Conservation (phyloP, 2,797 vertebrate genomes). For the Myripristis jacobus region DNA sequence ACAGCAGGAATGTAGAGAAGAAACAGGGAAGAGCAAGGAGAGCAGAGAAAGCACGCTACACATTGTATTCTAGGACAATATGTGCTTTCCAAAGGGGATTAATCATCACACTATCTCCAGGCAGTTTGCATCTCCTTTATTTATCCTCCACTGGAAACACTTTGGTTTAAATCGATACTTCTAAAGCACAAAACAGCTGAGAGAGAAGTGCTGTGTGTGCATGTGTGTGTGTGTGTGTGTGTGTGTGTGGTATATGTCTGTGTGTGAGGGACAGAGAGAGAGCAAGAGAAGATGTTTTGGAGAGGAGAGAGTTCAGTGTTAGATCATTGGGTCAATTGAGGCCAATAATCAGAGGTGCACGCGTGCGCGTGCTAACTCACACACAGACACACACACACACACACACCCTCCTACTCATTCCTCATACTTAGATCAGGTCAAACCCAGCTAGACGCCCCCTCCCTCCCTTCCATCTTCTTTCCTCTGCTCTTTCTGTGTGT, state of each 20-base stretch:
- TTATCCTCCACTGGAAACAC: slow-evolving; percentile 12
- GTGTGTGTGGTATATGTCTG: too few relatives aligned
- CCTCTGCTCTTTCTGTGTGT: slow-evolving; percentile 36
- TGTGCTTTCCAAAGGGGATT: too few relatives aligned
- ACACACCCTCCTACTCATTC: slow-evolving; percentile 67
- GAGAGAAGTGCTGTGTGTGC: slow-evolving; percentile 18
- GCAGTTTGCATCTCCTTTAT: background rate
- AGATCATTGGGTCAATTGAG: slow-evolving; percentile 63
- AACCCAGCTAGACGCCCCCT: slow-evolving; percentile 59
- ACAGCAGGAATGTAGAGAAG: background rate
- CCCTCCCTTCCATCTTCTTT: slow-evolving; percentile 36
- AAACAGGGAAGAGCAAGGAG: background rate
- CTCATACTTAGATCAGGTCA: slow-evolving; percentile 49
- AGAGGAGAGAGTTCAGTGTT: slow-evolving; percentile 38
- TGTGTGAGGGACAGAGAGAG: background rate
- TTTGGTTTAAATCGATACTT: background rate
- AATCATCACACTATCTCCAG: background rate
- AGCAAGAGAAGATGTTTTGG: slow-evolving; percentile 26
- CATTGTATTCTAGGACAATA: background rate
- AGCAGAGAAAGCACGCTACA: background rate
- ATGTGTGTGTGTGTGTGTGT: slow-evolving; percentile 8
- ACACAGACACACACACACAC: slow-evolving; percentile 3
- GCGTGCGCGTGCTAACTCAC: background rate
- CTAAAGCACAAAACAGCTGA: slow-evolving; percentile 15
- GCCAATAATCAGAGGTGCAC: slow-evolving; percentile 13